Base-by-base conservation (phyloP, 2,797 vertebrate genomes). In the Ptychobarbus kaznakovi region DNA sequence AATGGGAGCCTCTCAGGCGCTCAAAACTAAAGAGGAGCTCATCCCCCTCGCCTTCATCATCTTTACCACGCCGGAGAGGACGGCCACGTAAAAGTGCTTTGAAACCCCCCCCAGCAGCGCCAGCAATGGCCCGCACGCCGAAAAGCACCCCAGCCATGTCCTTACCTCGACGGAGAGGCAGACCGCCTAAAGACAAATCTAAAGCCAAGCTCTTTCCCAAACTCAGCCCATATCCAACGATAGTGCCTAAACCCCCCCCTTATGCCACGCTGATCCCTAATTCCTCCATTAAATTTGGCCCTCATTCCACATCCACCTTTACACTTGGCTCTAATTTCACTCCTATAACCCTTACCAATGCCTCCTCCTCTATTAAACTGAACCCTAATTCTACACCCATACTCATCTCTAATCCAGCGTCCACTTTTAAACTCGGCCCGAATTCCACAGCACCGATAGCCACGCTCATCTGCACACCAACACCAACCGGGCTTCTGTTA, bases 1-100 rank as follows among this genome's bases (percentile, higher is more conserved):
- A 84, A 69, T 84, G 82, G 82, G 61, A 84, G 28, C 82, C 81
- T 49, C 58, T 75, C 2, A 51, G 38, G 22, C 72, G 22, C n/a
- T 83, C 82, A n/a, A 77, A 40, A 58, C 32, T 76, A 44, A 84
- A 77, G 82, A 76, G 61, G 15, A 66, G n/a, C 38, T n/a, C 65
- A 42, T 66, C 51, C 13, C 16, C 22, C 11, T 40, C 25, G 0
- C 46, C 63, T 42, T 75, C 72, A 6, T 25, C 58, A 0, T 83
- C 81, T 12, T 46, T 74, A 18, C 82, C 73, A 16, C 82, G 82
- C 5, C 63, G 63, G 38, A 68, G 82, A 76, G 82, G 82, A 20
- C 46, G 82, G 0, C 82, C 82, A 10, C 63, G 32, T 25, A 84
- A 84, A 66, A n/a, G 6, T 40, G 28, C 72, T 18, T 25, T 32